Percentiles rank a stretch among this genome's conserved stretches.
phyloP scores from a whole-genome alignment of 1,140 invertebrate species.

The Formica exsecta region DNA sequence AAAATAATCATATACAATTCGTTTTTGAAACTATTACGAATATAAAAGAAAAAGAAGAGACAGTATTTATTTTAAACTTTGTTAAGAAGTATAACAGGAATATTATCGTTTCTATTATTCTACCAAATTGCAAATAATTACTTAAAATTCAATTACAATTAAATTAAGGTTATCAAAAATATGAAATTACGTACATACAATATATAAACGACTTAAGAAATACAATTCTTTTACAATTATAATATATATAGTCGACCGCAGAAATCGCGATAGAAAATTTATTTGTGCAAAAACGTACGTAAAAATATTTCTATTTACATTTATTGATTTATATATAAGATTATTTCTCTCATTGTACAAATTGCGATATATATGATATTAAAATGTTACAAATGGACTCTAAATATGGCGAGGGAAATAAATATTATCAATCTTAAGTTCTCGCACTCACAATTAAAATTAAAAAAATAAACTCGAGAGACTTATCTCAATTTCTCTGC shows the following conservation, averaged over 20 bases:
- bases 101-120: slow-evolving; percentile 7
- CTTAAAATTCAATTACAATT: slow-evolving; percentile 34
- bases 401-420: slow-evolving; percentile 40
- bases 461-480: slow-evolving; percentile 15
- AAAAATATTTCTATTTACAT: slow-evolving; percentile 47
- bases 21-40: neutral
- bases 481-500: neutral
- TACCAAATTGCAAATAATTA: slow-evolving; percentile 9
- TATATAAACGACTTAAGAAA: slow-evolving; percentile 18
- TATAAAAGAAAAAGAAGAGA: neutral
- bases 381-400: neutral
- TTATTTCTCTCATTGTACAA: slow-evolving; percentile 21
- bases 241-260: neutral
- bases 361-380: slow-evolving; percentile 21
- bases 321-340: slow-evolving; percentile 20
- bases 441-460: neutral
- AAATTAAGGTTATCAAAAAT: slow-evolving; percentile 52
- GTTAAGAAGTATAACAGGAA: slow-evolving; percentile 8
- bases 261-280: neutral
- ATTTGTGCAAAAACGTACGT: slow-evolving; percentile 25
- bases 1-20: neutral
- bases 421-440: slow-evolving; percentile 27
- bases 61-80: slow-evolving; percentile 15
- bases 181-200: slow-evolving; percentile 19
- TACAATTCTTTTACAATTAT: neutral